phyloP scores from a whole-genome alignment of 2,113 vertebrate genomes.

The Oxygymnocypris stewartii region DNA sequence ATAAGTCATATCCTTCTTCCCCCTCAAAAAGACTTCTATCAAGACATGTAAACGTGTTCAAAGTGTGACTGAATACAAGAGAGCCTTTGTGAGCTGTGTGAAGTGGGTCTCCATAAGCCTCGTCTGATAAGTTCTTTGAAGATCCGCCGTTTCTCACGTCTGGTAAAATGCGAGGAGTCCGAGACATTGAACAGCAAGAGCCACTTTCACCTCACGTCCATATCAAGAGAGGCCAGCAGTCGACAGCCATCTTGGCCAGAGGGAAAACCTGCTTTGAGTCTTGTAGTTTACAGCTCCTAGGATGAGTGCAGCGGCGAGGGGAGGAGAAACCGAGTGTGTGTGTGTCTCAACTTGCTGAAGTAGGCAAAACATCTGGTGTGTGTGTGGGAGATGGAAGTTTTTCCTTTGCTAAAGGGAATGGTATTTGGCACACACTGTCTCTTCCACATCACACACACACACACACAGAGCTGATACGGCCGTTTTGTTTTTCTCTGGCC shows the following conservation, averaged over 20 bases:
- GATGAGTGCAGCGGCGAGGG: constrained; percentile 33
- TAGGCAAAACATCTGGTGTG: constrained; percentile 65
- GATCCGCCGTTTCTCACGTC: background rate
- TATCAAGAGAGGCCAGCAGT: background rate
- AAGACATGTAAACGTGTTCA: background rate
- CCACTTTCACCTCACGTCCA: background rate
- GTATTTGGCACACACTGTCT: constrained; percentile 60
- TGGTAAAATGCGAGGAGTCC: background rate
- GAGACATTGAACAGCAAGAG: background rate
- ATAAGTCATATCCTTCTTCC: background rate
- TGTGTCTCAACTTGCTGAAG: constrained; percentile 66
- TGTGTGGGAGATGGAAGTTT: constrained; percentile 59
- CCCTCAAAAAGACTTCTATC: background rate
- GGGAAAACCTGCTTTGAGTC: constrained; percentile 33
- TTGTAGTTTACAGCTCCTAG: constrained; percentile 30
- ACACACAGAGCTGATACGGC: constrained; percentile 49
- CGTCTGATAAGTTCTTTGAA: constrained; percentile 37
- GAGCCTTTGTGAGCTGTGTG: background rate
- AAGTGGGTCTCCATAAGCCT: constrained; percentile 15
- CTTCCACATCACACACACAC: constrained; percentile 58
- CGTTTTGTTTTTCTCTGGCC: constrained; percentile 49
- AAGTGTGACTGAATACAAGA: constrained; percentile 16
- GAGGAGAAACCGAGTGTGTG: constrained; percentile 34
- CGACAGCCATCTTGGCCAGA: constrained; percentile 31
- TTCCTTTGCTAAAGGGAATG: constrained; percentile 63